Percentiles rank a stretch among this genome's conserved stretches.
Evolutionary conservation across 1,140 invertebrate genomes (phyloP).

Genomic region (Bombus soroeensis): DNA sequence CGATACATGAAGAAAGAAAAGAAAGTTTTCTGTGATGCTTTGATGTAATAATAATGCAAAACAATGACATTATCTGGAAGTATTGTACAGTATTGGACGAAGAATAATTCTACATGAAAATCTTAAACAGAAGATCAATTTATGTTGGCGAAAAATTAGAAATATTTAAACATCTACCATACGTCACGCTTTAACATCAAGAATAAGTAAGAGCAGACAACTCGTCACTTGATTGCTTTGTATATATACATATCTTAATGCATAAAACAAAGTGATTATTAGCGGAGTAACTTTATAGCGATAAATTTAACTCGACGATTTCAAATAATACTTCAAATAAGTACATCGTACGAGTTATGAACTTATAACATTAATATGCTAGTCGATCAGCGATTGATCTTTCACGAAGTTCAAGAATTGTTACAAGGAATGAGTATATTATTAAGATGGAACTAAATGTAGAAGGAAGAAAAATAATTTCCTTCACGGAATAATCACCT

Average conservation of each 20-base stretch:
- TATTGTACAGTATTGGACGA: constrained; percentile 40
- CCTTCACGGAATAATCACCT: constrained; percentile 7
- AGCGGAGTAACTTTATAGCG: background rate
- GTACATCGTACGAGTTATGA: constrained; percentile 61
- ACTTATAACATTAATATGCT: constrained; percentile 40
- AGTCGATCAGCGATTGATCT: constrained; percentile 20
- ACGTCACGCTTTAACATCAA: background rate
- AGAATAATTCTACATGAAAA: background rate
- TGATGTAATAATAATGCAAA: constrained; percentile 31
- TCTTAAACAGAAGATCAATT: constrained; percentile 19
- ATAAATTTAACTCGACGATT: constrained; percentile 47
- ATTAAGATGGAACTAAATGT: background rate
- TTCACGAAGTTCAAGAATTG: constrained; percentile 22
- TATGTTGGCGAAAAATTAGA: constrained; percentile 25
- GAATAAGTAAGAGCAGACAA: constrained; percentile 32
- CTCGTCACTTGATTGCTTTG: constrained; percentile 10
- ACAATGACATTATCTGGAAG: constrained; percentile 32
- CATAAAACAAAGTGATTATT: constrained; percentile 9
- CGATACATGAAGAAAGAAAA: constrained; percentile 8
- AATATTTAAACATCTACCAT: constrained; percentile 25
- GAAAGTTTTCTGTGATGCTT: constrained; percentile 32
- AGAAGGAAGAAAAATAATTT: constrained; percentile 17
- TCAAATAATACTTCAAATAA: constrained; percentile 60
- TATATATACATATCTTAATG: constrained; percentile 48
- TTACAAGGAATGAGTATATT: constrained; percentile 17